A percentile compares a stretch with the other conserved stretches of the same genome.
These are phyloP conservation scores for Nesogale talazaci DNA, from an alignment of 2,113 vertebrate genomes.

Conservation along the genomic window DNA sequence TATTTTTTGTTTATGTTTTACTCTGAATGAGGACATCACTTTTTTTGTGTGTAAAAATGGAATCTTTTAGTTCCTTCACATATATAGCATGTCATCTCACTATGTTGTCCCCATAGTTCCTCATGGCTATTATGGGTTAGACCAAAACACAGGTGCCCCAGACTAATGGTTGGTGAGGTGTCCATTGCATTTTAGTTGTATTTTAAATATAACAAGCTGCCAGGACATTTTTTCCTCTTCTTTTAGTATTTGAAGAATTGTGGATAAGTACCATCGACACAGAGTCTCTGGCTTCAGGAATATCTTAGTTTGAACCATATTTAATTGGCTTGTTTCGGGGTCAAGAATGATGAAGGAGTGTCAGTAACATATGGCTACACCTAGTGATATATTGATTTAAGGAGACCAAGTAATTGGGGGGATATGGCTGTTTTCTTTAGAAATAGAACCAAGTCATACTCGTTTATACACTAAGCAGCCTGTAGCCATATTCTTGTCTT, in stretches of 20 bases:
- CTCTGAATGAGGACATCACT: slow-evolving; percentile 27
- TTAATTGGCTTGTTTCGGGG: not conserved
- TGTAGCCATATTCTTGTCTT: not conserved
- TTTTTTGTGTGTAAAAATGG: slow-evolving; percentile 57
- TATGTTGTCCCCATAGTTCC: slow-evolving; percentile 32
- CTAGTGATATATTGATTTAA: slow-evolving; percentile 24
- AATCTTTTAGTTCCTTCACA: slow-evolving; percentile 33
- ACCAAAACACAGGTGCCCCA: not conserved
- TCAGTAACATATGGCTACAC: slow-evolving; percentile 6
- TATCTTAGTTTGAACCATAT: not conserved
- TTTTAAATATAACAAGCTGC: slow-evolving; percentile 57
- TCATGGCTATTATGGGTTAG: slow-evolving; percentile 20
- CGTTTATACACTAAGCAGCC: not conserved
- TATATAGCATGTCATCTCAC: not conserved
- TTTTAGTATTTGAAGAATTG: slow-evolving; percentile 47
- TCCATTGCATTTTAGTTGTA: slow-evolving; percentile 23
- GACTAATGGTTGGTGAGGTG: slow-evolving; percentile 17
- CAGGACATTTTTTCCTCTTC: not conserved
- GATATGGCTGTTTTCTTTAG: not conserved
- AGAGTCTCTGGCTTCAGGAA: slow-evolving; percentile 23
- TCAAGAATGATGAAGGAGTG: not conserved
- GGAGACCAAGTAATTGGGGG: not conserved
- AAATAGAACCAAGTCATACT: not conserved
- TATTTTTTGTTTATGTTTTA: slow-evolving; percentile 42
- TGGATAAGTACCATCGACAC: not conserved